A percentile compares a stretch with the other conserved stretches of the same genome.
Conservation (phyloP, 1,140 invertebrate species). For the Himalopsyche phryganea region DNA sequence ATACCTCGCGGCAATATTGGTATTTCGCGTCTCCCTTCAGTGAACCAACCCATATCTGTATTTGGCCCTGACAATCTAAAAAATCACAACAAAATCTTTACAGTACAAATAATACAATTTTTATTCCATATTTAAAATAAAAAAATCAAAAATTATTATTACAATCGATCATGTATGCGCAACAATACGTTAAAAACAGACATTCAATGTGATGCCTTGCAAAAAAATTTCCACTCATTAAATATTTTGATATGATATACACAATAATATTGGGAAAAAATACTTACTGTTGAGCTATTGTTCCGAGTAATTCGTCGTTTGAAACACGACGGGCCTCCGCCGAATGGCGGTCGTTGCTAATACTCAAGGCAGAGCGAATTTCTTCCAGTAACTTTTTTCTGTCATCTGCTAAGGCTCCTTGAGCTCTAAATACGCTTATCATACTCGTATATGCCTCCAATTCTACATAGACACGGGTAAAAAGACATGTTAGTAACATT, state of each 20-base stretch:
- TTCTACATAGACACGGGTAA: conserved; percentile 55
- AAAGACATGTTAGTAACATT: conserved; percentile 39
- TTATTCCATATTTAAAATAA: neutral
- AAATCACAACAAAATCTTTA: no score
- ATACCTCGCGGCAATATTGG: conserved; percentile 77
- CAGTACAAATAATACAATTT: conserved; percentile 25
- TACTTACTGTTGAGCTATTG: conserved; percentile 82
- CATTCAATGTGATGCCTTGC: no score
- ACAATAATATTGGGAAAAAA: neutral
- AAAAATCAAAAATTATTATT: neutral
- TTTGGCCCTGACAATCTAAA: conserved; percentile 76
- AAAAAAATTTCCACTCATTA: no score
- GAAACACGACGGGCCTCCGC: conserved; percentile 86
- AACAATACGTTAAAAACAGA: no score
- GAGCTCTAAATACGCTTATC: conserved; percentile 85
- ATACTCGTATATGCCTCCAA: conserved; percentile 86
- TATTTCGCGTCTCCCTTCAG: conserved; percentile 77
- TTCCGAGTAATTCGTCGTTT: conserved; percentile 84
- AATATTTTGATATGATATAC: no score
- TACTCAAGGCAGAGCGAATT: conserved; percentile 75
- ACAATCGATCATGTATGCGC: no score
- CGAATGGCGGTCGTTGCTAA: conserved; percentile 83
- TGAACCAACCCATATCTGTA: conserved; percentile 77
- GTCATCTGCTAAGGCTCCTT: conserved; percentile 78
- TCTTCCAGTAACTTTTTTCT: conserved; percentile 83